Base-by-base conservation (phyloP, 1,140 invertebrate genomes). In the Monomorium pharaonis region DNA sequence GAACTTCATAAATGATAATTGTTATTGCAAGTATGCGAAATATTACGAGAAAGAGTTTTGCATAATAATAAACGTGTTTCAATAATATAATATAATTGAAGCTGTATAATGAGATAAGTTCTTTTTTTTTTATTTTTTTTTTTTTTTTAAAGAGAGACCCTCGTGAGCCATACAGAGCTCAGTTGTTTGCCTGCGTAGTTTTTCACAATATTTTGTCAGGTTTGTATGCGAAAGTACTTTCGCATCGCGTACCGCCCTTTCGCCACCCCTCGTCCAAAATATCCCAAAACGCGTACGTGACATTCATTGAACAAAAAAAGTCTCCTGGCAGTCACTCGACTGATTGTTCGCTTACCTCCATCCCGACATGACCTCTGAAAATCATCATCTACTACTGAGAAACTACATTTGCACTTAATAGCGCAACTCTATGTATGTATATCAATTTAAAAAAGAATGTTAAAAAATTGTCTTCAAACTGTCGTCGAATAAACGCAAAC, bases 181-280 rank as follows among this genome's bases (percentile, higher is more conserved):
- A 27, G 30, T 70, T 69, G 27, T 86, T 86, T 86, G 86, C 72
- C 76, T 77, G 76, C 3, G 42, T 24, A 24, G 24, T 88, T 88
- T 86, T 88, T 86, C 88, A 86, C 56, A 86, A 89, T 88, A 88
- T 89, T 86, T 89, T 86, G 88, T 88, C 86, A 86, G 56, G 63
- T 80, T 78, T 87, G 80, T 85, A 21, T 85, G 47, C 74, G 60
- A n/a, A 81, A 88, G 72, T 75, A 63, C 84, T 86, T 86, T 60
- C 60, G 37, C 27, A 3, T 33, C 44, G 30, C 49, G 12, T 9
- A 72, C 69, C 86, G 69, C 67, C 86, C 51, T 62, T 84, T 83
- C 27, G 49, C 24, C 62, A 30, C 21, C 83, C 56, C 58, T 86
- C 14, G 9, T 37, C 18, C 24, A 62, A 58, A 67, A 65, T 62